Evolutionary conservation across 2,113 vertebrate genomes (phyloP).

Genomic region (Rhabdomys dilectus): DNA sequence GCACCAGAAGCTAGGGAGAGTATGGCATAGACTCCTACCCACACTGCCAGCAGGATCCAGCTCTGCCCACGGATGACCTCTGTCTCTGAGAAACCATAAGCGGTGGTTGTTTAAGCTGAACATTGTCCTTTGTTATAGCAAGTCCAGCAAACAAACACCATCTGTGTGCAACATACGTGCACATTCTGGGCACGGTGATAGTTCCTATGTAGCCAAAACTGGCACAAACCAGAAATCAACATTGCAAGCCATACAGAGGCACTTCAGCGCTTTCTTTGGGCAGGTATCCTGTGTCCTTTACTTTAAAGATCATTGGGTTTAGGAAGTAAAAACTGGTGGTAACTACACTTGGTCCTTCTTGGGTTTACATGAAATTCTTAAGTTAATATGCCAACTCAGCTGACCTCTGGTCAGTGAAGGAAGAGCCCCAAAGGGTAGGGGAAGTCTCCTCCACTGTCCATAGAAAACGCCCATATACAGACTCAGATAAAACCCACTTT

Average conservation of each 20-base stretch:
- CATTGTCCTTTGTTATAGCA: neutral
- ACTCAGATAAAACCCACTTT: neutral
- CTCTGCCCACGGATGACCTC: neutral
- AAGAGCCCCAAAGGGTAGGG: too few species aligned
- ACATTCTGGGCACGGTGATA: neutral
- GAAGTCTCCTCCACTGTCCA: neutral
- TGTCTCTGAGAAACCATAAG: neutral
- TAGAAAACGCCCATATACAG: neutral
- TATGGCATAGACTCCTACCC: neutral
- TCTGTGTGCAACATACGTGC: neutral
- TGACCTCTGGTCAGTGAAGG: neutral
- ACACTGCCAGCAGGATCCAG: neutral
- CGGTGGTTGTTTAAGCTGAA: neutral
- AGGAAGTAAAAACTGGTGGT: too few species aligned
- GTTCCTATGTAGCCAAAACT: neutral
- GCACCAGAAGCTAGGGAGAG: neutral
- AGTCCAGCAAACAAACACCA: neutral
- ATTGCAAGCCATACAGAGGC: neutral
- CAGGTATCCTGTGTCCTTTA: neutral
- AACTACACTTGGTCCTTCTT: neutral
- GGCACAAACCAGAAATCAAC: neutral
- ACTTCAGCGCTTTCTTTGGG: neutral
- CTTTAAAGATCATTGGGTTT: neutral
- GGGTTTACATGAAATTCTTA: neutral
- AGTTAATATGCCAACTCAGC: fast-evolving